Base-by-base conservation (phyloP, 2,888 invertebrate species). In the Melikaiella ostensackeni region DNA sequence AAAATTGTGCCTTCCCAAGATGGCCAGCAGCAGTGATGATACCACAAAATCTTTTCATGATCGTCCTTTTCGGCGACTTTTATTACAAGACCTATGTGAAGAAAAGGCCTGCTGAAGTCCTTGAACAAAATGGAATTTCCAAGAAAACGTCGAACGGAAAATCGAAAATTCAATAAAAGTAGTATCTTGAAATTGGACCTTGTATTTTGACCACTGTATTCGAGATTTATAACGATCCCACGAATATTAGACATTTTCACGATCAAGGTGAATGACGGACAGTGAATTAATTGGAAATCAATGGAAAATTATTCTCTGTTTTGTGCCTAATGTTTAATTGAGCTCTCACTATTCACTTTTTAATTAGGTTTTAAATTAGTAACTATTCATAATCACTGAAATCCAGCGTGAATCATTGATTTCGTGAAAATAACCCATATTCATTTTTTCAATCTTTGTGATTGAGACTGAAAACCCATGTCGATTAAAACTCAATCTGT, bases 1-100 rank as follows among this genome's bases (percentile, higher is more conserved):
- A 93, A 0, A 92, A 94, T 81, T 96, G 96, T 84, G 92, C 84
- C 0, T 95, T 93, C 84, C 95, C 95, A 1, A 92, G 92, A 13
- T 93, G 93, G 92, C 88, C 90, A 0, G 91, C 93, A 0, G 92
- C 92, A 0, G n/a, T 94, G 0, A 92, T 94, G 64, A 88, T 95
- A 0, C 94, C 94, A 0, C 95, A 96, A 87, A 94, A 95, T 87
- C 57, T 94, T 0, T 94, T 95, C 85, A 95, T 96, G 93, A 91
- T 95, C 0, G 85, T 94, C 4, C 89, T 96, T 2, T 96, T 96
- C 86, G 86, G 92, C 0, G 95, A 96, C 78, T 96, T 96, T 88
- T 96, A 96, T 82, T 93, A 93, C 70, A 94, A 94, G 85, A 86
- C 94, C 0, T 96, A 96, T 84, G 84, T 94, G 0, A 88, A 86